A percentile compares a stretch with the other conserved stretches of the same genome.
These are phyloP conservation scores for Catocala sponsa DNA, from an alignment of 2,888 invertebrate species.

Conservation along the genomic window DNA sequence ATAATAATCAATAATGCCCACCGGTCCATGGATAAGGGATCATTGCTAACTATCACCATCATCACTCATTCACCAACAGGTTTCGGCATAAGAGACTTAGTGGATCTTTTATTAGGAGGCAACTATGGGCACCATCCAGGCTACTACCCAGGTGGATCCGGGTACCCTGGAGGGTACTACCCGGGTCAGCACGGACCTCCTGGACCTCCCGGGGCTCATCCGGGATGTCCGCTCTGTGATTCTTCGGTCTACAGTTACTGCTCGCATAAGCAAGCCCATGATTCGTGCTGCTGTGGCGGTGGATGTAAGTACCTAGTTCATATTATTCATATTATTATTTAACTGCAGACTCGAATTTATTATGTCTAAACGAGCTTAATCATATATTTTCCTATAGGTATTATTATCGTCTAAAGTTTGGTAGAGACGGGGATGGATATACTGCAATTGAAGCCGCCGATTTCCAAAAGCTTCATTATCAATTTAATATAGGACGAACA, in stretches of 20 bases:
- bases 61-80: slow-evolving; percentile 74
- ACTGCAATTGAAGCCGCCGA: too few relatives aligned
- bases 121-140: slow-evolving; percentile 67
- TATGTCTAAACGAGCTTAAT: too few relatives aligned
- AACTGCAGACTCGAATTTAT: too few relatives aligned
- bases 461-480: too few relatives aligned
- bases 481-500: too few relatives aligned
- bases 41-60: slow-evolving; percentile 58
- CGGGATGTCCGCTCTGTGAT: slow-evolving; percentile 92
- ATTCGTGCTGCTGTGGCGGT: slow-evolving; percentile 91
- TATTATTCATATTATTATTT: too few relatives aligned
- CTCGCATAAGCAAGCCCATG: slow-evolving; percentile 92
- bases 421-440: too few relatives aligned
- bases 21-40: slow-evolving; percentile 10
- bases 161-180: slow-evolving; percentile 46
- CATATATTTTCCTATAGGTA: too few relatives aligned
- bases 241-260: slow-evolving; percentile 93
- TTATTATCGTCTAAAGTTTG: too few relatives aligned
- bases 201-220: slow-evolving; percentile 81
- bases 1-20: slow-evolving; percentile 8
- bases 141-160: slow-evolving; percentile 43
- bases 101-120: slow-evolving; percentile 83
- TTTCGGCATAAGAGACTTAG: slow-evolving; percentile 82
- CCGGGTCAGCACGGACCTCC: slow-evolving; percentile 50
- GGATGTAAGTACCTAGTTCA: too few relatives aligned